phyloP scores from a whole-genome alignment of 2,113 vertebrate species.

The Perca flavescens region DNA sequence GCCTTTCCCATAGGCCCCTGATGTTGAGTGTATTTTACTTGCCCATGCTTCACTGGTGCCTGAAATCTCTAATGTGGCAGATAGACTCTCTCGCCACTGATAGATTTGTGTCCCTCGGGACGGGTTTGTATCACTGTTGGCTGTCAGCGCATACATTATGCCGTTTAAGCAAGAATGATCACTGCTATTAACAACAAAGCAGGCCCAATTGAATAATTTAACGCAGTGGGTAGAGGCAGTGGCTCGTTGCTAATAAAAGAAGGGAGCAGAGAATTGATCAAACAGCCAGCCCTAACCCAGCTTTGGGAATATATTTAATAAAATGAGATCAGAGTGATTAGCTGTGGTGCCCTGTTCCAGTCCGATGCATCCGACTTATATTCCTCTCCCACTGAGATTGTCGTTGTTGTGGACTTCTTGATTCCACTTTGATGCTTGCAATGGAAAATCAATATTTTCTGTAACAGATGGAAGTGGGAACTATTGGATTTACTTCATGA shows the following conservation, averaged over 20 bases:
- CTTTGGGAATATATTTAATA: constrained; percentile 65
- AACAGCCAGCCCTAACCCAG: constrained; percentile 46
- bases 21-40: constrained; percentile 62
- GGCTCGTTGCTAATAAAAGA: constrained; percentile 68
- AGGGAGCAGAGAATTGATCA: constrained; percentile 56
- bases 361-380: constrained; percentile 21
- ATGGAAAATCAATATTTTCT: constrained; percentile 64
- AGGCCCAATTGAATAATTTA: constrained; percentile 78
- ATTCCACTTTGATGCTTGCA: constrained; percentile 53
- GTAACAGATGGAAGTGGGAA: constrained; percentile 42
- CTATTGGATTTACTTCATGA: constrained; percentile 9
- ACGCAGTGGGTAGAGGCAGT: constrained; percentile 44
- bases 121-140: constrained; percentile 75
- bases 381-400: constrained; percentile 49
- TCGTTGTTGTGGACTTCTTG: constrained; percentile 45
- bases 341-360: constrained; percentile 39
- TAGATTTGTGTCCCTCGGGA: constrained; percentile 74
- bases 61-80: constrained; percentile 61
- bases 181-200: constrained; percentile 80
- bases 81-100: constrained; percentile 61
- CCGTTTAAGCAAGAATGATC: constrained; percentile 81
- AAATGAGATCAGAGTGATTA: constrained; percentile 69
- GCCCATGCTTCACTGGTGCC: constrained; percentile 52
- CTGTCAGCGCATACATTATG: constrained; percentile 78
- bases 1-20: constrained; percentile 38